phyloP scores from a whole-genome alignment of 2,113 vertebrate species.

The Pseudopodoces humilis region DNA sequence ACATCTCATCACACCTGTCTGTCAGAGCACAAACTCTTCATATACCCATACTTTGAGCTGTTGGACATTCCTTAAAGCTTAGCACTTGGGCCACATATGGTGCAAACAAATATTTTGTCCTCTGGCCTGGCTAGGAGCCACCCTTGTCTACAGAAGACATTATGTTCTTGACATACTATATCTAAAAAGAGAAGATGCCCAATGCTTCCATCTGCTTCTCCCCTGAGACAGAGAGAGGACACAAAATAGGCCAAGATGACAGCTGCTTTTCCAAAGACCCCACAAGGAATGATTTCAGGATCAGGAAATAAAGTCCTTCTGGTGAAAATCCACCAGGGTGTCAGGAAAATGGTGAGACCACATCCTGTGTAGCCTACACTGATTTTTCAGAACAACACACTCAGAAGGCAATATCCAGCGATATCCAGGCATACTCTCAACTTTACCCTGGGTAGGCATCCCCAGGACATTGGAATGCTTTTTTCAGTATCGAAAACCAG shows the following conservation, averaged over 20 bases:
- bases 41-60: not conserved
- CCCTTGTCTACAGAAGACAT: not conserved
- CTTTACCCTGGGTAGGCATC: not conserved
- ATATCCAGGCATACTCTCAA: not conserved
- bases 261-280: not conserved
- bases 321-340: not conserved
- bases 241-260: not conserved
- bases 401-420: not conserved
- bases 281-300: not conserved
- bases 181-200: not conserved
- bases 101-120: not conserved
- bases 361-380: accelerated
- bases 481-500: not conserved
- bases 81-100: not conserved
- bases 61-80: not conserved
- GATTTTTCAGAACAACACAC: not conserved
- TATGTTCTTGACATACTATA: not conserved
- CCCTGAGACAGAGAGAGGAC: not conserved
- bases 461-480: not conserved
- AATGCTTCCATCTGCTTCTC: conserved; percentile 16
- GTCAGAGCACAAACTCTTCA: not conserved
- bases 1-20: not conserved
- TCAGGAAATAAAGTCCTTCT: not conserved
- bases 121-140: not conserved
- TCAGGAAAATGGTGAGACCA: not conserved